These are phyloP conservation scores for Neoaliturus tenellus DNA, from an alignment of 2,888 invertebrate species.

Conservation along the genomic window DNA sequence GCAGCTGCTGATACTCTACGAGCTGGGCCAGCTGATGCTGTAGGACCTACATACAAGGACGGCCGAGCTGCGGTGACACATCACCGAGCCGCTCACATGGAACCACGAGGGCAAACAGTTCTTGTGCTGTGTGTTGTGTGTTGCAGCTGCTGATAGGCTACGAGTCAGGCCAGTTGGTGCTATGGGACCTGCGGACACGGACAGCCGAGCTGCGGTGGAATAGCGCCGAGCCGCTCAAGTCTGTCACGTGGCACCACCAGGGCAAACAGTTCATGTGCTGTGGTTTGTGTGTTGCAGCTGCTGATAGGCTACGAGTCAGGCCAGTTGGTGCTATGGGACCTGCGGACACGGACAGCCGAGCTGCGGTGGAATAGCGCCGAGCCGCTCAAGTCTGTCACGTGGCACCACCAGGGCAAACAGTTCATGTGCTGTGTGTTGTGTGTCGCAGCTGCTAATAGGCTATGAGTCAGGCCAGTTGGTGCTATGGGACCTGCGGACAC, in stretches of 20 bases:
- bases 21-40: no score
- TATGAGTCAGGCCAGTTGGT: no score
- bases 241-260: constrained; percentile 98
- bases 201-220: constrained; percentile 90
- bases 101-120: no score
- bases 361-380: constrained; percentile 87
- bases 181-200: constrained; percentile 96
- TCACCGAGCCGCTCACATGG: no score
- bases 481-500: no score
- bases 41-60: no score
- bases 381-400: constrained; percentile 90
- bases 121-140: no score
- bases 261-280: constrained; percentile 98
- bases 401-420: constrained; percentile 99
- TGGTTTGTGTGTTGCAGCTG: constrained; percentile 92
- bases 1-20: no score
- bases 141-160: constrained; percentile 95
- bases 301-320: constrained; percentile 98
- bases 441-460: no score
- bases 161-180: constrained; percentile 94
- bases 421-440: constrained; percentile 99
- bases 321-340: constrained; percentile 96
- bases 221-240: constrained; percentile 86
- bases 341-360: constrained; percentile 90
- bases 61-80: no score